Percentiles rank a stretch among this genome's conserved stretches.
phyloP scores from a whole-genome alignment of 2,797 vertebrate genomes.

The Silurus aristotelis region DNA sequence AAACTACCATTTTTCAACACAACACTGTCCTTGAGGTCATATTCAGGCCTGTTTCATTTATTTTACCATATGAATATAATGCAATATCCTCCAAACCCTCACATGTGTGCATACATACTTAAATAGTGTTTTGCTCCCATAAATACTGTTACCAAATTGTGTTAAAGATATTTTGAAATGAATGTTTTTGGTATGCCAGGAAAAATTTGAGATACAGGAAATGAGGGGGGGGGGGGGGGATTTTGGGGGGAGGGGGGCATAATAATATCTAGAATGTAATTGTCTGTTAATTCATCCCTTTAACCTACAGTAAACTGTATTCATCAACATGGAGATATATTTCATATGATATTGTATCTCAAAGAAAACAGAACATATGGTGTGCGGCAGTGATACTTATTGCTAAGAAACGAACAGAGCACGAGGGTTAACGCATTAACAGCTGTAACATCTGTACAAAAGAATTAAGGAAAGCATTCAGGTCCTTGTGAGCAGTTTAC shows the following conservation, averaged over 20 bases:
- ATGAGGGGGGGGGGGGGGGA: not conserved
- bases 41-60: not conserved
- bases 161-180: not conserved
- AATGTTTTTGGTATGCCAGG: not conserved
- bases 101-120: not conserved
- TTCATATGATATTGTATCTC: not conserved
- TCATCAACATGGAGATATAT: not conserved
- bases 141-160: not conserved
- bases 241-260: not conserved
- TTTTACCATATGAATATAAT: not conserved
- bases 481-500: not conserved
- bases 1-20: not conserved
- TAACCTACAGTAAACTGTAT: too few species aligned
- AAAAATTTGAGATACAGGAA: not conserved
- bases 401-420: not conserved
- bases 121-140: not conserved
- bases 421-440: not conserved
- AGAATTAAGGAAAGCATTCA: not conserved
- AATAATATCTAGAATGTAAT: too few species aligned
- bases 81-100: not conserved
- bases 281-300: too few species aligned
- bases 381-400: not conserved
- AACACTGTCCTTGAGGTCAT: not conserved
- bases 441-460: conserved; percentile 7
- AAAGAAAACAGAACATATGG: not conserved